A percentile compares a stretch with the other conserved stretches of the same genome.
These are phyloP conservation scores for Eupeodes luniger DNA, from an alignment of 2,888 invertebrate genomes.

Conservation along the genomic window DNA sequence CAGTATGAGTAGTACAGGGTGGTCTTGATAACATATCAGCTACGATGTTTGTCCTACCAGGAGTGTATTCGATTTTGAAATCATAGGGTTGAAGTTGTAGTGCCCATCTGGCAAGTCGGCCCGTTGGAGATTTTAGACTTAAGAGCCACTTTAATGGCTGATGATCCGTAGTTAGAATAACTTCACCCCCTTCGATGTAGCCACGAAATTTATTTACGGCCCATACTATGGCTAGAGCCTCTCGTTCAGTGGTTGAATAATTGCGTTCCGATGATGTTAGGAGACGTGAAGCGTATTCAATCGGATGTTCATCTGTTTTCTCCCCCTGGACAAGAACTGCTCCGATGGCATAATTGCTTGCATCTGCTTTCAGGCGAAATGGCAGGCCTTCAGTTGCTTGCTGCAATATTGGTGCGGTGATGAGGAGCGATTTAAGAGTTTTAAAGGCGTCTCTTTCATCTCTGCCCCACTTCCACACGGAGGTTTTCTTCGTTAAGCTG, in stretches of 20 bases:
- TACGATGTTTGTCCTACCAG: slow-evolving; percentile 46
- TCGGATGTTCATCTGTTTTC: slow-evolving; percentile 60
- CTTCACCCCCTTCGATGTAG: slow-evolving; percentile 43
- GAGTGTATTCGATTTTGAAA: background rate
- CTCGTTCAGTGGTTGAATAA: slow-evolving; percentile 34
- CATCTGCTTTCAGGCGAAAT: slow-evolving; percentile 29
- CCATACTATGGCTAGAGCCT: slow-evolving; percentile 33
- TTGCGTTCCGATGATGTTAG: slow-evolving; percentile 55
- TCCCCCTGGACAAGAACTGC: slow-evolving; percentile 52
- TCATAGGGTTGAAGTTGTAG: slow-evolving; percentile 77
- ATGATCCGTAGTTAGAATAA: slow-evolving; percentile 44
- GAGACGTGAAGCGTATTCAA: slow-evolving; percentile 78
- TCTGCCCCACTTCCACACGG: slow-evolving; percentile 1
- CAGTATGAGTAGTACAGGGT: background rate
- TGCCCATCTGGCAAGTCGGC: slow-evolving; percentile 31
- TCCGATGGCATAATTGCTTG: slow-evolving; percentile 27
- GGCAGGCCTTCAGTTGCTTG: slow-evolving; percentile 42
- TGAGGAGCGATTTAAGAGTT: slow-evolving; percentile 14
- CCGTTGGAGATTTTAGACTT: background rate
- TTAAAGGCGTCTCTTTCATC: slow-evolving; percentile 18
- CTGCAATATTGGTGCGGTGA: slow-evolving; percentile 10
- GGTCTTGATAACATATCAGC: slow-evolving; percentile 58
- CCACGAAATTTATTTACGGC: slow-evolving; percentile 28
- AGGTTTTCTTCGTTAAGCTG: slow-evolving; percentile 76
- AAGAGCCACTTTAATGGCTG: slow-evolving; percentile 32